phyloP scores from a whole-genome alignment of 2,113 vertebrate genomes.

The Pachypanchax playfairii region DNA sequence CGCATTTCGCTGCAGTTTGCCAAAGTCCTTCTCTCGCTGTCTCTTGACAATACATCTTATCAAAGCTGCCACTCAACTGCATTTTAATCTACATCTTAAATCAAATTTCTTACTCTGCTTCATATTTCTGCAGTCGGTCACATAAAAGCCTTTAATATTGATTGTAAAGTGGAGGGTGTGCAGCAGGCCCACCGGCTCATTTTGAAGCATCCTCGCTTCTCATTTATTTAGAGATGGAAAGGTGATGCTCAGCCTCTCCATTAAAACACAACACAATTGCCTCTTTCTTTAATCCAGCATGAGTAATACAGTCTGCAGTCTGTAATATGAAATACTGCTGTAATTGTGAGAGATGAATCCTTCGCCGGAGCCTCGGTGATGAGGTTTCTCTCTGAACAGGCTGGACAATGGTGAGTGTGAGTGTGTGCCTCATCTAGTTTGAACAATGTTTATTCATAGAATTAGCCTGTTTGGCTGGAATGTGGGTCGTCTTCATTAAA shows the following conservation, averaged over 20 bases:
- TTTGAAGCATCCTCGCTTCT: conserved; percentile 21
- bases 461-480: conserved; percentile 60
- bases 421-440: conserved; percentile 39
- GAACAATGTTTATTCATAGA: conserved; percentile 67
- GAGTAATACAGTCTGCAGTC: conserved; percentile 36
- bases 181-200: conserved; percentile 29
- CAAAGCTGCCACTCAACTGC: conserved; percentile 37
- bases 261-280: conserved; percentile 34
- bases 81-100: conserved; percentile 50
- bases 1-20: neutral
- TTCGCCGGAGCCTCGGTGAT: neutral
- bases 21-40: conserved; percentile 12
- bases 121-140: conserved; percentile 17
- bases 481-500: conserved; percentile 48
- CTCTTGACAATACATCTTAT: conserved; percentile 24
- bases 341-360: conserved; percentile 45
- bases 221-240: conserved; percentile 46
- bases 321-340: conserved; percentile 38
- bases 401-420: conserved; percentile 13
- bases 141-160: conserved; percentile 43
- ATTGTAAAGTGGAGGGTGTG: conserved; percentile 28
- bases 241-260: conserved; percentile 39
- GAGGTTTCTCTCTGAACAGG: conserved; percentile 28
- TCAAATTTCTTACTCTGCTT: conserved; percentile 14
- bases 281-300: conserved; percentile 30